phyloP scores from a whole-genome alignment of 1,140 invertebrate species.

The Rhopalosiphum padi region DNA sequence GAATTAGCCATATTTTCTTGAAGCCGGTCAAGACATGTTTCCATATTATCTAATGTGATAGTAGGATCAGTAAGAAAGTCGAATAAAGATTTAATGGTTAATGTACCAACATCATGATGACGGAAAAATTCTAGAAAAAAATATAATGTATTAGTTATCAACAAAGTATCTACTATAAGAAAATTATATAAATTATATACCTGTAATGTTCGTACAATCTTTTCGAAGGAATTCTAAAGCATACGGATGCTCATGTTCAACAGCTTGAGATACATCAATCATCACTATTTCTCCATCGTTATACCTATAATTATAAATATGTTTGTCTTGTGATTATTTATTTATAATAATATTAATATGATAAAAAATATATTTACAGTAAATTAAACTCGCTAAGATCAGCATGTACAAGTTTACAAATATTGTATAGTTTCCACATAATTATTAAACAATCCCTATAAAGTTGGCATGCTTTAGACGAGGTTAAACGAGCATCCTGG shows the following conservation, averaged over 20 bases:
- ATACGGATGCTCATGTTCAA: conserved; percentile 97
- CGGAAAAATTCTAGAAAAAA: conserved; percentile 83
- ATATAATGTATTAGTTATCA: background rate
- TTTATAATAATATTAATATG: background rate
- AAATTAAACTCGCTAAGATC: conserved; percentile 98
- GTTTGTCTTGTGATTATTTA: background rate
- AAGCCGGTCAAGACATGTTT: conserved; percentile 77
- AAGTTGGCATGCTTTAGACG: conserved; percentile 74
- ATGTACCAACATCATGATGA: conserved; percentile 85
- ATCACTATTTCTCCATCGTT: conserved; percentile 65
- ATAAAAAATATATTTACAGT: conserved; percentile 66
- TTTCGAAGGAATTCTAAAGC: conserved; percentile 93
- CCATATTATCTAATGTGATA: conserved; percentile 83
- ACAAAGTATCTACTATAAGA: background rate
- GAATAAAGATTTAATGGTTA: conserved; percentile 92
- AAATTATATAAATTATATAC: conserved; percentile 61
- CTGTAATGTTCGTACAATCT: conserved; percentile 92
- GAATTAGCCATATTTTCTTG: conserved; percentile 72
- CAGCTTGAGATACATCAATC: conserved; percentile 98
- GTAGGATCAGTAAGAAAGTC: conserved; percentile 93
- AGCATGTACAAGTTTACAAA: conserved; percentile 93
- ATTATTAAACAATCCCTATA: conserved; percentile 90
- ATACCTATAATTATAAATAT: conserved; percentile 10
- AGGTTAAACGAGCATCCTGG: conserved; percentile 73
- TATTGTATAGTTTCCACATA: conserved; percentile 93